Evolutionary conservation across 2,888 invertebrate genomes (phyloP).

Genomic region (Microctonus brassicae): DNA sequence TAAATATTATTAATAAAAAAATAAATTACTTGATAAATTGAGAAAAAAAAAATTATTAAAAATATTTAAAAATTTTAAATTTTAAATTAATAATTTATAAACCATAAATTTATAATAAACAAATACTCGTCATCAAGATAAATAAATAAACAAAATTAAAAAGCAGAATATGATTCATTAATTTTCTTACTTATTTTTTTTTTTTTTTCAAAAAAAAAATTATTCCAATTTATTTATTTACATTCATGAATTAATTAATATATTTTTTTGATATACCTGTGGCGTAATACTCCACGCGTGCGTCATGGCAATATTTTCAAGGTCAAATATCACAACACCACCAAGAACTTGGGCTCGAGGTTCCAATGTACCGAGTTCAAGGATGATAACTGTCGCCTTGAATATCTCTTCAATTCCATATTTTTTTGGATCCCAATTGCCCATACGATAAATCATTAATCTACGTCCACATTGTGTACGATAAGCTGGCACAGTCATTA

Average conservation of each 20-base stretch:
- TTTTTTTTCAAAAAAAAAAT: slow-evolving; percentile 5
- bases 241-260: slow-evolving; percentile 9
- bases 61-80: too few species aligned
- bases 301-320: slow-evolving; percentile 78
- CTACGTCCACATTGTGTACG: slow-evolving; percentile 81
- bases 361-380: slow-evolving; percentile 83
- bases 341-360: slow-evolving; percentile 82
- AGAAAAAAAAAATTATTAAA: too few species aligned
- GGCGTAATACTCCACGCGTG: slow-evolving; percentile 84
- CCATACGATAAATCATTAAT: slow-evolving; percentile 80
- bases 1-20: too few species aligned
- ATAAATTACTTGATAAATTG: too few species aligned
- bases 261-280: slow-evolving; percentile 54
- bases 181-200: too few species aligned
- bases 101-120: too few species aligned
- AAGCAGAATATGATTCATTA: too few species aligned
- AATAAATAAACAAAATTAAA: too few species aligned
- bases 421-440: slow-evolving; percentile 81
- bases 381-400: slow-evolving; percentile 77
- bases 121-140: too few species aligned
- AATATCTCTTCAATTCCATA: slow-evolving; percentile 79
- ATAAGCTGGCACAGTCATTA: slow-evolving; percentile 82
- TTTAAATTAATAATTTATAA: too few species aligned
- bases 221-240: too few species aligned
- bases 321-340: slow-evolving; percentile 82